Evolutionary conservation across 2,888 invertebrate genomes (phyloP).

Genomic region (Helobdella robusta): DNA sequence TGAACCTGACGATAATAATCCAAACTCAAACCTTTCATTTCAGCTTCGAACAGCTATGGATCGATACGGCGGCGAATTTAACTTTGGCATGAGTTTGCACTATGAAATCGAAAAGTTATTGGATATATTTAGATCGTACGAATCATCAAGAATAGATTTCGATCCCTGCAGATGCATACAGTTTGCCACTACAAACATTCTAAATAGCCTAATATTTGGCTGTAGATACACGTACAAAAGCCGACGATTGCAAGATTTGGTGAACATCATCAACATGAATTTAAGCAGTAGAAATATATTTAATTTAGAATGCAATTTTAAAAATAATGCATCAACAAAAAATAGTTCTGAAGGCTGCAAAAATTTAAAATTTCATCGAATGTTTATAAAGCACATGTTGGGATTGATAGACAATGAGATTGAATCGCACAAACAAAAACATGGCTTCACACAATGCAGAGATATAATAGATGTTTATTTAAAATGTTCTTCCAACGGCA

Average conservation of each 20-base stretch:
- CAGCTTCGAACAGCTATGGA: background rate
- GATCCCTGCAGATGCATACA: background rate
- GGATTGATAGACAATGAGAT: conserved; percentile 9
- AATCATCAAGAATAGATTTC: background rate
- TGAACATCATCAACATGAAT: conserved; percentile 1
- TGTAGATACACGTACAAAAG: conserved; percentile 19
- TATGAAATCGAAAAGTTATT: conserved; percentile 5
- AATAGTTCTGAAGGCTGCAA: background rate
- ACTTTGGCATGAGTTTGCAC: background rate
- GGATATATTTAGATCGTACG: background rate
- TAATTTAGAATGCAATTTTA: no score
- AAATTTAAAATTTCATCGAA: no score
- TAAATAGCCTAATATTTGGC: conserved; percentile 6
- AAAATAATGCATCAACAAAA: background rate
- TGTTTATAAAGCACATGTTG: no score
- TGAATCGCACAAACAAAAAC: conserved; percentile 3
- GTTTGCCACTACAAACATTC: conserved; percentile 16
- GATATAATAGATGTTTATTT: conserved; percentile 14
- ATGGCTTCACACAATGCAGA: background rate
- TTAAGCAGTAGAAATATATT: conserved; percentile 3
- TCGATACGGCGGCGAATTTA: background rate
- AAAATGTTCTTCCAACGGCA: background rate
- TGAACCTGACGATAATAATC: no score
- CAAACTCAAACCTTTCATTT: no score
- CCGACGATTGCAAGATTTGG: background rate